Percentiles rank a stretch among this genome's conserved stretches.
phyloP scores from a whole-genome alignment of 2,797 vertebrate species.

The Neosilurus mollespiculum region DNA sequence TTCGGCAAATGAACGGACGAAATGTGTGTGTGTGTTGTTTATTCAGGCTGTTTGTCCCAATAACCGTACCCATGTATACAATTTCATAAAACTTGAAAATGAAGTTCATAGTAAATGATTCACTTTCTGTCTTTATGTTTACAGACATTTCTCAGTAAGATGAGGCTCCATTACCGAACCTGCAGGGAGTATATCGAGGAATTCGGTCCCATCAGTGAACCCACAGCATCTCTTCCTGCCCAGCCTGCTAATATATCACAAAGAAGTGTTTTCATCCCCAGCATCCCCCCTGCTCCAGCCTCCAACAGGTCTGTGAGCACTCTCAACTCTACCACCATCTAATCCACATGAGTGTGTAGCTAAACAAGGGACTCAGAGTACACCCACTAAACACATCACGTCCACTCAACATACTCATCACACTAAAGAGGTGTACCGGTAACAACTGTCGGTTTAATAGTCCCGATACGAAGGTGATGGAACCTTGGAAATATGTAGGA shows the following conservation, averaged over 20 bases:
- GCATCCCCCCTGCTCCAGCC: neutral
- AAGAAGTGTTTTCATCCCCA: neutral
- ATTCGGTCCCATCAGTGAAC: conserved; percentile 6
- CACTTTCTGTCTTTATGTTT: neutral
- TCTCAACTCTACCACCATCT: neutral
- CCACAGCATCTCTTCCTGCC: neutral
- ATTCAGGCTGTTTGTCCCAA: neutral
- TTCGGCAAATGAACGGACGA: no score
- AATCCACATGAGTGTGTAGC: neutral
- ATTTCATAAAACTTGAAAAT: no score
- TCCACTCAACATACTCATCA: neutral
- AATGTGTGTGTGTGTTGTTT: neutral
- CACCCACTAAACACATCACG: neutral
- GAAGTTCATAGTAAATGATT: no score
- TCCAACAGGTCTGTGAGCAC: neutral
- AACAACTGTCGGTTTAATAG: no score
- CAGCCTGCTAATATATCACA: neutral
- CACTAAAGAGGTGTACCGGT: neutral
- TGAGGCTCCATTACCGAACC: conserved; percentile 40
- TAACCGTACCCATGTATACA: no score
- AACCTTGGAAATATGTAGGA: no score
- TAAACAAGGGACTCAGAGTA: no score
- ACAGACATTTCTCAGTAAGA: conserved; percentile 34
- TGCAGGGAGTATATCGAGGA: conserved; percentile 41
- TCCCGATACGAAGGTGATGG: no score